phyloP scores from a whole-genome alignment of 92 coral and sea anemone genomes.

The Porites cylindrica region DNA sequence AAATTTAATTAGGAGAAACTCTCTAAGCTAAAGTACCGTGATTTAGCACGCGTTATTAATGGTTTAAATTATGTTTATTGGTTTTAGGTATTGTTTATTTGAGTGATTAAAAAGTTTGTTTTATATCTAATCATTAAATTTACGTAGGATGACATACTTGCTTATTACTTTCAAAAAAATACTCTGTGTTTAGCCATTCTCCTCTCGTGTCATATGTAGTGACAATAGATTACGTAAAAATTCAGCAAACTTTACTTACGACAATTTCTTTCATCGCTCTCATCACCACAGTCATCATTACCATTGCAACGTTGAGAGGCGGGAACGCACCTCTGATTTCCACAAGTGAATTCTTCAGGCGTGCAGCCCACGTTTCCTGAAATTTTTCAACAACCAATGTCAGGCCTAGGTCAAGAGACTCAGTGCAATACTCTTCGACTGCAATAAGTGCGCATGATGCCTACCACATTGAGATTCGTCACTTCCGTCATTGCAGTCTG shows the following conservation, averaged over 20 bases:
- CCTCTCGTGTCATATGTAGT: too few species aligned
- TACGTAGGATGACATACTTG: too few species aligned
- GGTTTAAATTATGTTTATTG: background rate
- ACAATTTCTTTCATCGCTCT: conserved; percentile 86
- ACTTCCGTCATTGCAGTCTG: conserved; percentile 87
- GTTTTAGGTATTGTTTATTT: background rate
- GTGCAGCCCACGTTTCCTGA: conserved; percentile 72
- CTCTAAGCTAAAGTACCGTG: too few species aligned
- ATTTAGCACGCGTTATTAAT: background rate
- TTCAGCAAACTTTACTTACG: conserved; percentile 57
- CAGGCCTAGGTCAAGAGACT: too few species aligned
- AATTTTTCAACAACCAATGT: background rate
- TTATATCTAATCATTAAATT: too few species aligned
- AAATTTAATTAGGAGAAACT: too few species aligned
- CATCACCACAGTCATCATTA: conserved; percentile 82
- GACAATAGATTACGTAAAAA: too few species aligned
- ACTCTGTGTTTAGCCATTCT: too few species aligned
- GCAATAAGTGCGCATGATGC: background rate
- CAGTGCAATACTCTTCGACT: background rate
- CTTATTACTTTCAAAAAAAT: too few species aligned
- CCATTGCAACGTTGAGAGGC: conserved; percentile 79
- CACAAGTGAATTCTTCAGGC: conserved; percentile 65
- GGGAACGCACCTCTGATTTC: conserved; percentile 77
- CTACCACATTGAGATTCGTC: conserved; percentile 90
- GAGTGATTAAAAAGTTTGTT: too few species aligned